Evolutionary conservation across 2,888 invertebrate genomes (phyloP).

Genomic region (Endotricha flammealis): DNA sequence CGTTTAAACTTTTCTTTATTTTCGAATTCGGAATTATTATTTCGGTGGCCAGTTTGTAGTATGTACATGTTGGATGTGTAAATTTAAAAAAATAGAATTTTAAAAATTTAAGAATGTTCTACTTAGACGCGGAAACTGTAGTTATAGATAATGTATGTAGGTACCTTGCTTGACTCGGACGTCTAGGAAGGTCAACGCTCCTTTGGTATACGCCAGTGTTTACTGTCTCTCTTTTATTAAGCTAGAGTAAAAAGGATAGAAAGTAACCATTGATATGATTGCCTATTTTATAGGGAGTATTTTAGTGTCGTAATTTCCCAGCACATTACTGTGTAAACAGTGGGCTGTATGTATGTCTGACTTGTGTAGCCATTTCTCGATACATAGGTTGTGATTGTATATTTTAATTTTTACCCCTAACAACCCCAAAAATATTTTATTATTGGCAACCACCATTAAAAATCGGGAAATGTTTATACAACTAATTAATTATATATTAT

Average conservation of each 20-base stretch:
- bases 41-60: conserved; percentile 59
- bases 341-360: background rate
- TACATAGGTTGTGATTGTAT: conserved; percentile 4
- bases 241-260: too few species aligned
- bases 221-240: too few species aligned
- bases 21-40: conserved; percentile 25
- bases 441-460: background rate
- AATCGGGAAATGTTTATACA: conserved; percentile 12
- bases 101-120: conserved; percentile 23
- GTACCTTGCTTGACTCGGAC: background rate
- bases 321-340: conserved; percentile 5
- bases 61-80: conserved; percentile 52
- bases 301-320: background rate
- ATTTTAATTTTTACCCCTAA: conserved; percentile 4
- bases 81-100: conserved; percentile 8
- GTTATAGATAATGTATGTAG: background rate
- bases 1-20: conserved; percentile 16
- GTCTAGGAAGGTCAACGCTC: background rate
- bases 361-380: background rate
- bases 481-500: conserved; percentile 13
- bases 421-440: conserved; percentile 5
- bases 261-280: too few species aligned
- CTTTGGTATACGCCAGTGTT: too few species aligned
- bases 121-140: conserved; percentile 6
- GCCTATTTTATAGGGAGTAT: too few species aligned